phyloP scores from a whole-genome alignment of 2,888 invertebrate genomes.

The Chouioia cunea region DNA sequence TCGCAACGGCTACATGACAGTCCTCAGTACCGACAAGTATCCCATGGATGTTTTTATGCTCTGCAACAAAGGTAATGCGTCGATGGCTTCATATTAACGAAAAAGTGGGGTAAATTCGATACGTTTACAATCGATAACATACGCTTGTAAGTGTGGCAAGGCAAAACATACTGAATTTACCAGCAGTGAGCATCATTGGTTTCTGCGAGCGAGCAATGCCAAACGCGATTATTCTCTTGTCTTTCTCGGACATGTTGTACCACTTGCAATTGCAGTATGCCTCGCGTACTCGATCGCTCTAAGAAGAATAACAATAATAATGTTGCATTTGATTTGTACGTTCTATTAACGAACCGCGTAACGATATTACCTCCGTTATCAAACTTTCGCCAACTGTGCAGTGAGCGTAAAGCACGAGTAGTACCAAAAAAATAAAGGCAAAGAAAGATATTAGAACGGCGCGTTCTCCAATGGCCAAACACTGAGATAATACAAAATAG shows the following conservation, averaged over 20 bases:
- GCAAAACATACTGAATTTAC: slow-evolving; percentile 72
- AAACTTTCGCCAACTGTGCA: slow-evolving; percentile 58
- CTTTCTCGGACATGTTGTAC: slow-evolving; percentile 66
- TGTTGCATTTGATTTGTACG: no score
- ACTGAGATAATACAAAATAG: slow-evolving; percentile 21
- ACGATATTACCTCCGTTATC: slow-evolving; percentile 54
- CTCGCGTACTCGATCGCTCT: slow-evolving; percentile 70
- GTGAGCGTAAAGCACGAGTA: slow-evolving; percentile 56
- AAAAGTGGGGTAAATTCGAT: no score
- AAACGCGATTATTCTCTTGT: slow-evolving; percentile 68
- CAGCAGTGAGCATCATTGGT: slow-evolving; percentile 71
- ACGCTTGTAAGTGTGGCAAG: slow-evolving; percentile 71
- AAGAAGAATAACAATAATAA: no score
- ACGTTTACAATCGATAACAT: slow-evolving; percentile 56
- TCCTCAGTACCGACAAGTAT: no score
- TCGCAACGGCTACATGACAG: no score
- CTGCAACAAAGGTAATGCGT: no score
- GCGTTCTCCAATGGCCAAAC: slow-evolving; percentile 50
- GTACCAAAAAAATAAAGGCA: slow-evolving; percentile 55
- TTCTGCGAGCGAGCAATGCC: slow-evolving; percentile 71
- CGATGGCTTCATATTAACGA: no score
- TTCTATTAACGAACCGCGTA: no score
- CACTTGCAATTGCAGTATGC: slow-evolving; percentile 73
- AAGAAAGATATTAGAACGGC: slow-evolving; percentile 54
- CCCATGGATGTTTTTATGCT: no score